phyloP scores from a whole-genome alignment of 2,888 invertebrate species.

The Chouioia cunea region DNA sequence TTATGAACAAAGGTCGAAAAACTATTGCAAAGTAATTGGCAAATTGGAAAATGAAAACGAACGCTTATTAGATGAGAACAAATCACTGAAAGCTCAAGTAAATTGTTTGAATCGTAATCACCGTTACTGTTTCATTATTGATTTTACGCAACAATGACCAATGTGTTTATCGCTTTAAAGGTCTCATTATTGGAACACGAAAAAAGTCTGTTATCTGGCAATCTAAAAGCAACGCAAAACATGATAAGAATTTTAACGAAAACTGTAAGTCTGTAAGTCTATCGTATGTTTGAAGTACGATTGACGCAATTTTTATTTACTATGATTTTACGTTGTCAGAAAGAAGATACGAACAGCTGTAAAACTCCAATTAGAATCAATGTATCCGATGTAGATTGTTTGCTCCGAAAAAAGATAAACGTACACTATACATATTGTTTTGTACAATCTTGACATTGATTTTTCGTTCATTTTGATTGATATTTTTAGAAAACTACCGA shows the following conservation, averaged over 20 bases:
- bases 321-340: constrained; percentile 5
- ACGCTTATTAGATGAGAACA: background rate
- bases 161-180: too few relatives aligned
- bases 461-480: too few relatives aligned
- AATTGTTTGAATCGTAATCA: background rate
- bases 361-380: background rate
- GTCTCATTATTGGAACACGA: background rate
- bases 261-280: constrained; percentile 12
- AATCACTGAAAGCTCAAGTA: constrained; percentile 2
- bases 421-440: background rate
- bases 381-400: background rate
- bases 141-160: too few relatives aligned
- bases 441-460: background rate
- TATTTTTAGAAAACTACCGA: too few relatives aligned
- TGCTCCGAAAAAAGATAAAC: constrained; percentile 2
- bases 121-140: too few relatives aligned
- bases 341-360: background rate
- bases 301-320: background rate
- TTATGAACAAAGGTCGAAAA: constrained; percentile 8
- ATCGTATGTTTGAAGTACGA: too few relatives aligned
- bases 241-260: constrained; percentile 29
- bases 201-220: constrained; percentile 4
- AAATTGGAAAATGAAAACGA: background rate
- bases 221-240: constrained; percentile 20
- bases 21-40: background rate